Conservation (phyloP, 1,140 invertebrate genomes). For the Nasonia longicornis region DNA sequence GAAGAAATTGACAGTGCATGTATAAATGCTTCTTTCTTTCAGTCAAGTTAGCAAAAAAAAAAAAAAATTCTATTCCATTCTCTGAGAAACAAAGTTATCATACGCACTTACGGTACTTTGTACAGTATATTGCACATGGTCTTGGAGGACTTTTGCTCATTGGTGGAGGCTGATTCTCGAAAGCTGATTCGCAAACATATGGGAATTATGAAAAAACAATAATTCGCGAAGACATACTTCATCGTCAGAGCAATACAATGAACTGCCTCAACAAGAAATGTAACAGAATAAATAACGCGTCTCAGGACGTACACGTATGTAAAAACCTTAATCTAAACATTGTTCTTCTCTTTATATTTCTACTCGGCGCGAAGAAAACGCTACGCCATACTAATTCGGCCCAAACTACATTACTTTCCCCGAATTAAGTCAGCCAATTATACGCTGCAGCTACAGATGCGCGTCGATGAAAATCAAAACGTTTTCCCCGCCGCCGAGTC, state of each 20-base stretch:
- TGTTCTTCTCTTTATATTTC: background rate
- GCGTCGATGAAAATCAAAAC: background rate
- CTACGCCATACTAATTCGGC: background rate
- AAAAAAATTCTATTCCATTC: slow-evolving; percentile 47
- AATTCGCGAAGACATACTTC: no score
- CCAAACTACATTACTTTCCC: background rate
- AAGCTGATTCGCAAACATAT: no score
- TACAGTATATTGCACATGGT: slow-evolving; percentile 69
- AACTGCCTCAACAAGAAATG: slow-evolving; percentile 32
- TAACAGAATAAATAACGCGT: slow-evolving; percentile 36
- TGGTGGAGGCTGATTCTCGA: background rate
- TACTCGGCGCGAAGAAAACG: slow-evolving; percentile 4
- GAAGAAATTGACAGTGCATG: slow-evolving; percentile 35
- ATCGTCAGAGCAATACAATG: background rate
- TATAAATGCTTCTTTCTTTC: background rate
- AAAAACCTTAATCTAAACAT: slow-evolving; percentile 26
- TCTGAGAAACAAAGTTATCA: slow-evolving; percentile 45
- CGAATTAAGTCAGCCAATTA: background rate
- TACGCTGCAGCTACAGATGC: background rate
- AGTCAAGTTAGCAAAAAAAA: background rate
- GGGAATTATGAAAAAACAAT: no score
- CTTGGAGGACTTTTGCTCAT: slow-evolving; percentile 50
- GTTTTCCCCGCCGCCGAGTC: slow-evolving; percentile 13
- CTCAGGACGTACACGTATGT: background rate
- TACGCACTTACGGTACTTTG: slow-evolving; percentile 66